Percentiles rank a stretch among this genome's conserved stretches.
These are phyloP conservation scores for Agrilus planipennis DNA, from an alignment of 1,140 invertebrate species.

Conservation along the genomic window DNA sequence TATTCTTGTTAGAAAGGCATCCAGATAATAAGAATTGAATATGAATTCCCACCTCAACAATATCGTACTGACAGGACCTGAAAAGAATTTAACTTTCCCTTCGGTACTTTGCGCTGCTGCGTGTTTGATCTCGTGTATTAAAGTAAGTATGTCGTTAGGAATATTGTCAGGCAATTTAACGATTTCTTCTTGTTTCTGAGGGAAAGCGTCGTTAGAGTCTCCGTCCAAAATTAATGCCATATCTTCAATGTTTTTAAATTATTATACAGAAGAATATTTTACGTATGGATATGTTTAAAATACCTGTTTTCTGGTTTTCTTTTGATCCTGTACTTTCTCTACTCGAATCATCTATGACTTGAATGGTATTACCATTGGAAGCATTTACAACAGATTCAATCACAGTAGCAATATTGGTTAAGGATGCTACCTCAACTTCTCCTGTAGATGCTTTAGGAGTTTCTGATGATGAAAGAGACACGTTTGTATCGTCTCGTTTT, in stretches of 20 bases:
- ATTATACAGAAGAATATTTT: no score
- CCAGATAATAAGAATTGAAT: background rate
- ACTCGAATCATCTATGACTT: conserved; percentile 27
- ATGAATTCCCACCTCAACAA: conserved; percentile 43
- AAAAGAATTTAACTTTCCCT: conserved; percentile 53
- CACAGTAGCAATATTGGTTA: conserved; percentile 34
- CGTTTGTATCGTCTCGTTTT: conserved; percentile 32
- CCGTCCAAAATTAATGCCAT: no score
- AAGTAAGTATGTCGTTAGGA: conserved; percentile 41
- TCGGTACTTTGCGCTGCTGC: conserved; percentile 42
- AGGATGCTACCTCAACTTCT: conserved; percentile 31
- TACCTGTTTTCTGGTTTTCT: conserved; percentile 7
- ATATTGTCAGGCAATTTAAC: conserved; percentile 45
- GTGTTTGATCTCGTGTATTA: conserved; percentile 45
- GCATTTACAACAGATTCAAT: conserved; percentile 47
- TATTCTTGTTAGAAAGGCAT: conserved; percentile 4
- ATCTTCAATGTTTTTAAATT: no score
- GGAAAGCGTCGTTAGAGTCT: conserved; percentile 3
- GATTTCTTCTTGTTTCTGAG: conserved; percentile 22
- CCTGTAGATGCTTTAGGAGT: conserved; percentile 5
- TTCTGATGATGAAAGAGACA: conserved; percentile 10
- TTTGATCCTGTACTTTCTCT: conserved; percentile 28
- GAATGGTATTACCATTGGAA: conserved; percentile 31
- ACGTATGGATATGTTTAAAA: background rate
- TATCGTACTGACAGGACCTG: conserved; percentile 44